Conservation (phyloP, 2,113 vertebrate species). For the Ameiurus melas region DNA sequence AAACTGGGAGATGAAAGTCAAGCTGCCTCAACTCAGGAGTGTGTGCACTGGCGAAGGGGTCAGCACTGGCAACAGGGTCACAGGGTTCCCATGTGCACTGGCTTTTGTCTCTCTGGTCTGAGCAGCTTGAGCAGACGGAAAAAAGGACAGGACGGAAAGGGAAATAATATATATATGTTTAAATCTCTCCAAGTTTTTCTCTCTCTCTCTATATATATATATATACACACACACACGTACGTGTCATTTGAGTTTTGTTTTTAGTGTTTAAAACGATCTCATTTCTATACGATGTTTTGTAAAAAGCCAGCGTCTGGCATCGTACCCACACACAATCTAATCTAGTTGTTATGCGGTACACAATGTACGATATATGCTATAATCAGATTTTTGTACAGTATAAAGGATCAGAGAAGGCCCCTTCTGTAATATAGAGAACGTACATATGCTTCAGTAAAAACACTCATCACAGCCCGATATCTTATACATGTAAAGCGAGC, state of each 20-base stretch:
- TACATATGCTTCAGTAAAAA: neutral
- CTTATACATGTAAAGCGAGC: neutral
- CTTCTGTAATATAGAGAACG: neutral
- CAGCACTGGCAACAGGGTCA: neutral
- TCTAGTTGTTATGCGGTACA: neutral
- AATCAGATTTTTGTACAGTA: neutral
- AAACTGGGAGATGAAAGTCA: neutral
- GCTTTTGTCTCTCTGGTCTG: neutral
- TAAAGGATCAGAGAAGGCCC: neutral
- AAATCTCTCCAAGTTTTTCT: too few species aligned
- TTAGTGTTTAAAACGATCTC: neutral
- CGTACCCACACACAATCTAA: neutral
- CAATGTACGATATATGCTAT: neutral
- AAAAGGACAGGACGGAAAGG: conserved; percentile 6
- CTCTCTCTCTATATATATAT: too few species aligned
- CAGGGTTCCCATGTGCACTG: conserved; percentile 21
- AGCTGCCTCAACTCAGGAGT: neutral
- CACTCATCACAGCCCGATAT: neutral
- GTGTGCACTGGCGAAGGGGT: neutral
- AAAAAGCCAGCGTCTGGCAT: neutral
- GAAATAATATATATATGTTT: too few species aligned
- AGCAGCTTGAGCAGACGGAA: neutral
- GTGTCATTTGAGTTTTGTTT: too few species aligned
- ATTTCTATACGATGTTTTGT: neutral
- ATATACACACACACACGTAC: too few species aligned